Percentiles rank a stretch among this genome's conserved stretches.
phyloP scores from a whole-genome alignment of 2,888 invertebrate species.

The Drosophila dives region DNA sequence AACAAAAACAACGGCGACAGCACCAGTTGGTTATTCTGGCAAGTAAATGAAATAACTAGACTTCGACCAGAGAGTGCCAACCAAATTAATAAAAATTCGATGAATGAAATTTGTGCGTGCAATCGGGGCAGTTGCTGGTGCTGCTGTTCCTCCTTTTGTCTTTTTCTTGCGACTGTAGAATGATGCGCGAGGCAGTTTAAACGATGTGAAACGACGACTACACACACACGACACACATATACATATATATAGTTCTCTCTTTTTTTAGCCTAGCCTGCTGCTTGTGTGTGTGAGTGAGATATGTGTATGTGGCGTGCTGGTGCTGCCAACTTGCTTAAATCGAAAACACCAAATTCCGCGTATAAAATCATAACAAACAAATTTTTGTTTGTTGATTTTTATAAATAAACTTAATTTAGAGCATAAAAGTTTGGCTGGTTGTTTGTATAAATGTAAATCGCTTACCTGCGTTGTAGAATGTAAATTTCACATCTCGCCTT shows the following conservation, averaged over 20 bases:
- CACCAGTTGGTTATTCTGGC: conserved; percentile 73
- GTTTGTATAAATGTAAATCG: neutral
- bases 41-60: conserved; percentile 83
- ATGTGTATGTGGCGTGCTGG: conserved; percentile 65
- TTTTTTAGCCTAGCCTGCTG: conserved; percentile 49
- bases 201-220: conserved; percentile 56
- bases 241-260: conserved; percentile 64
- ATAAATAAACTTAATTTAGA: neutral
- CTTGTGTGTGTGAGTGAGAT: conserved; percentile 74
- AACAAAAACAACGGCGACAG: conserved; percentile 73
- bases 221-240: conserved; percentile 44
- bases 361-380: conserved; percentile 29
- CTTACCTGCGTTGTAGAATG: conserved; percentile 31
- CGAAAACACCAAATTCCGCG: conserved; percentile 34
- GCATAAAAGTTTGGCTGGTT: neutral
- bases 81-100: conserved; percentile 73
- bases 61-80: conserved; percentile 51
- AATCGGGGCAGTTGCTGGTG: conserved; percentile 29
- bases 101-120: conserved; percentile 71
- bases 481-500: conserved; percentile 10
- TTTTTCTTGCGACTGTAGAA: conserved; percentile 79
- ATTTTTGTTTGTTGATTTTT: neutral
- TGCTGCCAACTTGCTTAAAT: conserved; percentile 56
- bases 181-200: conserved; percentile 71
- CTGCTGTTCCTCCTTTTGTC: conserved; percentile 74